Evolutionary conservation across 2,797 vertebrate genomes (phyloP).

Genomic region (Hippoglossus hippoglossus): DNA sequence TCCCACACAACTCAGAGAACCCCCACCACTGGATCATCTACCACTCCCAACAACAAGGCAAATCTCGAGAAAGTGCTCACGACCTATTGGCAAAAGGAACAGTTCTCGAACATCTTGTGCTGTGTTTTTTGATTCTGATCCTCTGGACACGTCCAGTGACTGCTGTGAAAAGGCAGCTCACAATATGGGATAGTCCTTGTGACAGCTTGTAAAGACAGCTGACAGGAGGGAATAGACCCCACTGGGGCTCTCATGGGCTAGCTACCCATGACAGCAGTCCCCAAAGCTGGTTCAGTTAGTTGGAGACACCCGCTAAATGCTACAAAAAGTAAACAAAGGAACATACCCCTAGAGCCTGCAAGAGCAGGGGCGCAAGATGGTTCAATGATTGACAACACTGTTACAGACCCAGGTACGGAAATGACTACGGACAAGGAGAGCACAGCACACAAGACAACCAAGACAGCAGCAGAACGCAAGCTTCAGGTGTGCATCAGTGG

Average conservation of each 20-base stretch:
- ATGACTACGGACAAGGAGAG: neutral
- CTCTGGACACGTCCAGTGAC: neutral
- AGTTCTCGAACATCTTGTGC: too few species aligned
- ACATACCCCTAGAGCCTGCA: slow-evolving; percentile 1
- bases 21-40: too few species aligned
- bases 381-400: neutral
- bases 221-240: slow-evolving; percentile 6
- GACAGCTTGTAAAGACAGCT: neutral
- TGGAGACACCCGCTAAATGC: slow-evolving; percentile 6
- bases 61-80: too few species aligned
- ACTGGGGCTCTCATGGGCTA: slow-evolving; percentile 7
- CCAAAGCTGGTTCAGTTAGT: neutral
- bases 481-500: too few species aligned
- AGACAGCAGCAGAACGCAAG: neutral
- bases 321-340: neutral
- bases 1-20: too few species aligned
- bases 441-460: neutral
- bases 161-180: neutral
- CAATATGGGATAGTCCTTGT: neutral
- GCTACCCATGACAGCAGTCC: neutral
- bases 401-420: neutral
- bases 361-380: slow-evolving; percentile 3
- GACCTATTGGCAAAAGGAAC: too few species aligned
- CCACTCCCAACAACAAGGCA: too few species aligned
- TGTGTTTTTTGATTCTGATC: too few species aligned